phyloP scores from a whole-genome alignment of 2,113 vertebrate genomes.

The Xiphias gladius region DNA sequence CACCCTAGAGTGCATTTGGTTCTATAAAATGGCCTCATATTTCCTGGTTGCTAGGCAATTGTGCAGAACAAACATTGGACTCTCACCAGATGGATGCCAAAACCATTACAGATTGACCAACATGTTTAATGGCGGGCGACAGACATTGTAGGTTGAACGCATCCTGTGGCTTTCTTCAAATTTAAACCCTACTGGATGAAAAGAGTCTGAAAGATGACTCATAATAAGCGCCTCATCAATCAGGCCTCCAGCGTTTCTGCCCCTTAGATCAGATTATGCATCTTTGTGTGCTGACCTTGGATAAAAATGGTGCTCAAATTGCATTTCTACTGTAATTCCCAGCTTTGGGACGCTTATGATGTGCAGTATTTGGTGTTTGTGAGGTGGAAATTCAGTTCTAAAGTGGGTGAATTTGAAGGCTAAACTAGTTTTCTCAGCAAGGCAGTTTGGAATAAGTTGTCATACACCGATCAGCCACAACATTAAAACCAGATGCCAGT shows the following conservation, averaged over 20 bases:
- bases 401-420: not conserved
- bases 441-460: constrained; percentile 6
- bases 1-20: constrained; percentile 58
- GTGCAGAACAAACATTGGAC: constrained; percentile 61
- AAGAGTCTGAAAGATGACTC: constrained; percentile 30
- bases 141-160: constrained; percentile 27
- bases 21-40: constrained; percentile 54
- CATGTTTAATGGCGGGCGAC: constrained; percentile 34
- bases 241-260: not conserved
- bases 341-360: not conserved
- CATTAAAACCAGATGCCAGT: too few species aligned
- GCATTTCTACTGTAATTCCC: not conserved
- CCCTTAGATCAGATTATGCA: constrained; percentile 1
- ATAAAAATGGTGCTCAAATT: constrained; percentile 3
- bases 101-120: constrained; percentile 45
- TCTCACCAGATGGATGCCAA: constrained; percentile 45
- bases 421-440: not conserved
- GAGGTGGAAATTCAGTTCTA: constrained; percentile 15
- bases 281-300: constrained; percentile 48
- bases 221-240: constrained; percentile 10
- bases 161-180: constrained; percentile 42
- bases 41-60: constrained; percentile 66
- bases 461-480: not conserved
- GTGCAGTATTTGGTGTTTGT: constrained; percentile 13
- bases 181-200: constrained; percentile 4